Percentiles rank a stretch among this genome's conserved stretches.
phyloP scores from a whole-genome alignment of 2,113 vertebrate genomes.

The Pteropus alecto region DNA sequence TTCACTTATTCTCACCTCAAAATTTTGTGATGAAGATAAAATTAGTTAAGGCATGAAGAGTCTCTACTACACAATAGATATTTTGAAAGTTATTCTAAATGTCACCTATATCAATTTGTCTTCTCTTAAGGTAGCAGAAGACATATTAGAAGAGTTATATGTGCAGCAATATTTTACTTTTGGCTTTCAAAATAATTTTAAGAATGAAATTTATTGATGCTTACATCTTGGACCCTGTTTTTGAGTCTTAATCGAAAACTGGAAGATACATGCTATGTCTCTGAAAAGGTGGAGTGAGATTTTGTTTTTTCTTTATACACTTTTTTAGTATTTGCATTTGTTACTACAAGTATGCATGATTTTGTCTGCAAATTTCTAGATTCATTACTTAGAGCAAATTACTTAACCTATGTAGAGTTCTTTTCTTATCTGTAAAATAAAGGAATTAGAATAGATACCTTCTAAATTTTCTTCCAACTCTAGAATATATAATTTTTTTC shows the following conservation, averaged over 20 bases:
- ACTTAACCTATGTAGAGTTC: neutral
- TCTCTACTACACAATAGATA: neutral
- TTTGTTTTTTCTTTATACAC: neutral
- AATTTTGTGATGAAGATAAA: neutral
- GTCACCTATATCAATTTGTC: neutral
- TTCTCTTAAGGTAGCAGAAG: neutral
- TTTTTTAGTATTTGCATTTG: neutral
- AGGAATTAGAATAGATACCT: neutral
- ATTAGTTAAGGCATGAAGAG: neutral
- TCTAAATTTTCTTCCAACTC: neutral
- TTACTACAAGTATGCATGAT: neutral
- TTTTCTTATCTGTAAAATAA: neutral
- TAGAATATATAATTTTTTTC: neutral
- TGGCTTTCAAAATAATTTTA: neutral
- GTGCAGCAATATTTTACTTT: neutral
- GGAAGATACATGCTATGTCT: neutral
- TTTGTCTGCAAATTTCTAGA: constrained; percentile 3
- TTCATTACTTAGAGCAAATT: neutral
- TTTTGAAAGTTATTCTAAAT: neutral
- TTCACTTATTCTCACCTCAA: neutral
- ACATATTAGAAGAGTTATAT: neutral
- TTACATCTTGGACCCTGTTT: neutral
- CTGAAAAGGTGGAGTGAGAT: neutral
- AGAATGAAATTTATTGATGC: neutral
- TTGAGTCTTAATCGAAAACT: neutral